Conservation (phyloP, 2,797 vertebrate genomes). For the Otolemur crassicaudatus region DNA sequence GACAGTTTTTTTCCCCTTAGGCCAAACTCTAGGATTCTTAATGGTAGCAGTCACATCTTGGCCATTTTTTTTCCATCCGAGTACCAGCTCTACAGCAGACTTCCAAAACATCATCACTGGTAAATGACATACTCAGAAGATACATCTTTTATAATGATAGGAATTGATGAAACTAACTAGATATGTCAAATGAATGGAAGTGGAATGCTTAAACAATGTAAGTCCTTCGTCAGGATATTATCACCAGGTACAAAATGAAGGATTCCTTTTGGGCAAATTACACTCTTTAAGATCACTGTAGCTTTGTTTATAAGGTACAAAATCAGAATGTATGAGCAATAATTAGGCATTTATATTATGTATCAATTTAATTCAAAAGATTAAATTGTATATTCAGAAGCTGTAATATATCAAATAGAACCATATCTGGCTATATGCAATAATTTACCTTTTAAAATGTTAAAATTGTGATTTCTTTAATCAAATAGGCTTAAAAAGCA, state of each 20-base stretch:
- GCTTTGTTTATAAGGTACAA: neutral
- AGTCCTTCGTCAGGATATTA: neutral
- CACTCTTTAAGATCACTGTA: neutral
- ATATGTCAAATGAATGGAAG: neutral
- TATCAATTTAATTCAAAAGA: slow-evolving; percentile 29
- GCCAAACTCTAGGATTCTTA: neutral
- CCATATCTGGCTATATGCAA: neutral
- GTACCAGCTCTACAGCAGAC: neutral
- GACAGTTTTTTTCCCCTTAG: neutral
- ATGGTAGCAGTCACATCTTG: neutral
- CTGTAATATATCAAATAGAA: neutral
- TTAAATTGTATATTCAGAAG: neutral
- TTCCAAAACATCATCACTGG: neutral
- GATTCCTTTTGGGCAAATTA: neutral
- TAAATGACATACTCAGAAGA: neutral
- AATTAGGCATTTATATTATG: neutral
- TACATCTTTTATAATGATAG: neutral
- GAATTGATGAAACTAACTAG: slow-evolving; percentile 25
- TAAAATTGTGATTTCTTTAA: neutral
- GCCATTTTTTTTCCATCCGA: neutral
- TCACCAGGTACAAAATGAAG: neutral
- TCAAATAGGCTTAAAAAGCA: neutral
- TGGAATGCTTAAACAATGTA: neutral
- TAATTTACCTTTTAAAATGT: slow-evolving; percentile 3
- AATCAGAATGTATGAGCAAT: neutral